These are phyloP conservation scores for Nasua narica DNA, from an alignment of 2,797 vertebrate species.

Conservation along the genomic window DNA sequence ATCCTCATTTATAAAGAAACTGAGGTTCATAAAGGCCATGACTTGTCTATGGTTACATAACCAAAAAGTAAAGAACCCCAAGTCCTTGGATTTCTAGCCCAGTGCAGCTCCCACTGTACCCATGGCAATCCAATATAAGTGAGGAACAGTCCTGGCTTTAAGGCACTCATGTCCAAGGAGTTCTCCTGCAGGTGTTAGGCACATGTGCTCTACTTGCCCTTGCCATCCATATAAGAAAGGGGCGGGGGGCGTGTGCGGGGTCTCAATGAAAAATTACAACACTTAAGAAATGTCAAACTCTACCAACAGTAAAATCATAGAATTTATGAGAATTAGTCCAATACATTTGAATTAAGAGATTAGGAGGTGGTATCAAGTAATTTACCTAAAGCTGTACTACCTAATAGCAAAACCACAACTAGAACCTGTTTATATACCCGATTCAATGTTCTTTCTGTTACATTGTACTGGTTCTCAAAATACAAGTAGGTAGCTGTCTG, in stretches of 20 bases:
- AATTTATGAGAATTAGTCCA: background rate
- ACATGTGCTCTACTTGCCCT: background rate
- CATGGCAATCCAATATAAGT: too few species aligned
- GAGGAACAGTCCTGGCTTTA: background rate
- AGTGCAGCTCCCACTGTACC: background rate
- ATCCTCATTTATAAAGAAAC: background rate
- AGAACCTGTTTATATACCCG: background rate
- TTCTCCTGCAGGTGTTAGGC: background rate
- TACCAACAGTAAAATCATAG: background rate
- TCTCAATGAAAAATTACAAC: background rate
- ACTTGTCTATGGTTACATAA: background rate
- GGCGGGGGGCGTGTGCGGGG: too few species aligned
- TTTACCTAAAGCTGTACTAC: background rate
- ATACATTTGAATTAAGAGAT: constrained; percentile 2
- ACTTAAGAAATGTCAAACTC: background rate
- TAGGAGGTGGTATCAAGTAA: background rate
- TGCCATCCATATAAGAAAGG: background rate
- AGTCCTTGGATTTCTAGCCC: background rate
- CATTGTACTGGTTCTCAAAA: background rate
- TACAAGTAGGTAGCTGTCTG: background rate
- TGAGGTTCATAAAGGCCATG: background rate
- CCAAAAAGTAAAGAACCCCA: background rate
- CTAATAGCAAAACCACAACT: background rate
- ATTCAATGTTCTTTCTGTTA: background rate
- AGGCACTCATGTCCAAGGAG: background rate